Conservation (phyloP, 1,140 invertebrate species). For the Caenorhabditis briggsae region DNA sequence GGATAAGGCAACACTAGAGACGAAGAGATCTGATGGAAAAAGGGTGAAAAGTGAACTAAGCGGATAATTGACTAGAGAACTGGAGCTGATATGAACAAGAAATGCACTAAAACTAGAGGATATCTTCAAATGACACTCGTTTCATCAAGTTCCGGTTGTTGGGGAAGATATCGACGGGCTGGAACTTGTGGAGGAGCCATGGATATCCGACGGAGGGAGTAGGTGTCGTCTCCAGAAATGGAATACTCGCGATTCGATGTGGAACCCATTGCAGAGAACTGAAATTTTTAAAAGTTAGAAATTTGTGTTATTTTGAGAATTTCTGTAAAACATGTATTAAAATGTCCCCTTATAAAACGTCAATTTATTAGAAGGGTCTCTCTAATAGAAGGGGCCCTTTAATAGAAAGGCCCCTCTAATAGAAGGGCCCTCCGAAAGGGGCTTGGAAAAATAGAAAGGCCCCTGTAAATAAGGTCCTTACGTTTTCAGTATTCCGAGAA, state of each 20-base stretch:
- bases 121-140: constrained; percentile 27
- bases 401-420: too few relatives aligned
- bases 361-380: too few relatives aligned
- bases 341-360: too few relatives aligned
- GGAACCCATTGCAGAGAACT: constrained; percentile 45
- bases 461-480: too few relatives aligned
- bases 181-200: constrained; percentile 41
- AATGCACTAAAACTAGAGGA: background rate
- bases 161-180: constrained; percentile 29
- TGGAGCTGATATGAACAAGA: constrained; percentile 6
- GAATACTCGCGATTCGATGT: constrained; percentile 35
- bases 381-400: too few relatives aligned
- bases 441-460: too few relatives aligned
- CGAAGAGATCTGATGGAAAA: constrained; percentile 19
- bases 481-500: too few relatives aligned
- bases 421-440: too few relatives aligned
- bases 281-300: background rate
- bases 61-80: constrained; percentile 27
- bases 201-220: background rate
- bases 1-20: constrained; percentile 50
- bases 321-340: too few relatives aligned
- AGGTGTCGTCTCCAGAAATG: constrained; percentile 20
- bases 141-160: constrained; percentile 39
- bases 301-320: background rate
- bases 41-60: constrained; percentile 36